A percentile compares a stretch with the other conserved stretches of the same genome.
phyloP scores from a whole-genome alignment of 2,797 vertebrate genomes.

The Mallotus villosus region DNA sequence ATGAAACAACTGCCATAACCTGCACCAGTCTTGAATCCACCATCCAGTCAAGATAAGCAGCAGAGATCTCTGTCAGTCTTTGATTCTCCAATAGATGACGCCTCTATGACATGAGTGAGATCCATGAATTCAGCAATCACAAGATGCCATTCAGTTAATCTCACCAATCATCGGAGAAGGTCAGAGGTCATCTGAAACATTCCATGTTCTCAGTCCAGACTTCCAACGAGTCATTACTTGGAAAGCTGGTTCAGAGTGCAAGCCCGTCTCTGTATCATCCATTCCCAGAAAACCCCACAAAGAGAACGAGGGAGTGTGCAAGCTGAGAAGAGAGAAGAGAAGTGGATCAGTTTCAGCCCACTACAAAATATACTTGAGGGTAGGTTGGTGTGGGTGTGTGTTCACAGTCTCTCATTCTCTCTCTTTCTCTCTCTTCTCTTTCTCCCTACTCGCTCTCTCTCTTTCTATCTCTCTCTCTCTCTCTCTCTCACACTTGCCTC shows the following conservation, averaged over 20 bases:
- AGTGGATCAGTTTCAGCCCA: neutral
- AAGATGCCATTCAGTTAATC: slow-evolving; percentile 2
- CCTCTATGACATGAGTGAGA: slow-evolving; percentile 14
- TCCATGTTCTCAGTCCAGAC: neutral
- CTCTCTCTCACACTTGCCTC: neutral
- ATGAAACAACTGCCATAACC: neutral
- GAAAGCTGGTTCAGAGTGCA: slow-evolving; percentile 4
- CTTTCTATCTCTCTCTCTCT: neutral
- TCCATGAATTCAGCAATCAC: slow-evolving; percentile 31
- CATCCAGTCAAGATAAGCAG: neutral
- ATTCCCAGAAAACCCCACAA: slow-evolving; percentile 14
- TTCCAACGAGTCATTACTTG: slow-evolving; percentile 9
- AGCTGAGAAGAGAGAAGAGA: neutral
- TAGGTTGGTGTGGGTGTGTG: neutral
- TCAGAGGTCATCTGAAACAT: slow-evolving; percentile 49
- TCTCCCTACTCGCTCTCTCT: neutral
- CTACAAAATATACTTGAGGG: neutral
- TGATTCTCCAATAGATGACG: neutral
- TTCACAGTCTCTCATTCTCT: neutral
- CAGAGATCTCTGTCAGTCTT: neutral
- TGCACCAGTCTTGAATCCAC: neutral
- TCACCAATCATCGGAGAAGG: slow-evolving; percentile 23
- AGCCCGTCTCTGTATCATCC: slow-evolving; percentile 22
- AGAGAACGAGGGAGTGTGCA: slow-evolving; percentile 25
- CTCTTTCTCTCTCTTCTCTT: slow-evolving; percentile 1